phyloP scores from a whole-genome alignment of 2,113 vertebrate species.

The Corydoras maculifer region DNA sequence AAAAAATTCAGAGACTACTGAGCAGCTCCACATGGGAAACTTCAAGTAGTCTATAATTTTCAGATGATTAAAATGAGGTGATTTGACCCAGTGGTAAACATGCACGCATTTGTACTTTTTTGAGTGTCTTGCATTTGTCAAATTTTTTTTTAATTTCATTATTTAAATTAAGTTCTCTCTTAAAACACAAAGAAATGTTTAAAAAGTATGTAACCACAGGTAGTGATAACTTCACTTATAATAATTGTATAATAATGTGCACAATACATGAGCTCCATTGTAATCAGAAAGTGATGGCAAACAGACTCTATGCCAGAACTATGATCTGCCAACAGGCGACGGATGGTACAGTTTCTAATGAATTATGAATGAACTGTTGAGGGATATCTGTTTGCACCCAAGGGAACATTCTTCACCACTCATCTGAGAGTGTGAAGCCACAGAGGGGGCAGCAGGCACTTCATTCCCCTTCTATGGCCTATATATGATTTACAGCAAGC shows the following conservation, averaged over 20 bases:
- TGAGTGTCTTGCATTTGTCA: no score
- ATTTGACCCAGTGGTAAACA: no score
- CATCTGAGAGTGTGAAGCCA: constrained; percentile 25
- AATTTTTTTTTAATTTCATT: constrained; percentile 51
- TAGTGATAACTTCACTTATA: no score
- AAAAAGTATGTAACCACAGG: no score
- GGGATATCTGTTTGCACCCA: constrained; percentile 27
- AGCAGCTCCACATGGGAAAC: no score
- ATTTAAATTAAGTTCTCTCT: constrained; percentile 14
- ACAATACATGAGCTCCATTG: no score
- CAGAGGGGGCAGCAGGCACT: constrained; percentile 20
- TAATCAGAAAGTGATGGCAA: constrained; percentile 45
- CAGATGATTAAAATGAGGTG: no score
- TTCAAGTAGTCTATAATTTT: no score
- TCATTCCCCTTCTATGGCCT: constrained; percentile 29
- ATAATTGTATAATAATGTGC: no score
- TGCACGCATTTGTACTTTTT: no score
- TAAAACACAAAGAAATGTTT: no score
- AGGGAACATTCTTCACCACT: constrained; percentile 28
- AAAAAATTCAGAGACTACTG: no score
- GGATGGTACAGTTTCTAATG: constrained; percentile 59
- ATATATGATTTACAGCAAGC: constrained; percentile 51
- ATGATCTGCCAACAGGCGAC: constrained; percentile 62
- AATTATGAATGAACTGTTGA: constrained; percentile 69
- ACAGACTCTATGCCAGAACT: constrained; percentile 59